These are phyloP conservation scores for Taxidea taxus DNA, from an alignment of 2,113 vertebrate species.

Conservation along the genomic window DNA sequence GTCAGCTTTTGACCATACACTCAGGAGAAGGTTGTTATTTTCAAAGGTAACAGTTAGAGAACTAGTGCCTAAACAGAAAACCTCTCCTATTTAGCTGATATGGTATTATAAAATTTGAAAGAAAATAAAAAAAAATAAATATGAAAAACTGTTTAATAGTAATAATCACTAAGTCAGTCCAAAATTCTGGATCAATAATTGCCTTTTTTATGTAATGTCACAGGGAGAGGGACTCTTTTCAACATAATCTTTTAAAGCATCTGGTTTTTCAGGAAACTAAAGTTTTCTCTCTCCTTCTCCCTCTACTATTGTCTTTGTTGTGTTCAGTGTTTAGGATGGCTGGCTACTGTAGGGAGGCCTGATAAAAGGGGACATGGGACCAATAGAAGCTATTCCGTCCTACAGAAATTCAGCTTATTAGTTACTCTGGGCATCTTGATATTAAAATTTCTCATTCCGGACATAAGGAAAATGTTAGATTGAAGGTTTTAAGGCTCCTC, in stretches of 20 bases:
- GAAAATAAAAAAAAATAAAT: background rate
- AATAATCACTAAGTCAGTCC: background rate
- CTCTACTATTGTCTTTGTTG: background rate
- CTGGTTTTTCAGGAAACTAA: background rate
- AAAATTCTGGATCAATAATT: background rate
- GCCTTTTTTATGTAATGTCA: background rate
- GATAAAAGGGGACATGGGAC: background rate
- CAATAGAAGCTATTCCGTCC: background rate
- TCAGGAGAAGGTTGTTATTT: background rate
- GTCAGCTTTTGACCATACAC: background rate
- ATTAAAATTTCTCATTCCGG: background rate
- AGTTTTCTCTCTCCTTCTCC: background rate
- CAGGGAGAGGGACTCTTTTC: background rate
- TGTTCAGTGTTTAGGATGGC: background rate
- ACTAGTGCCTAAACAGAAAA: background rate
- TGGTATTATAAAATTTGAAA: background rate
- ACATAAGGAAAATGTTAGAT: background rate
- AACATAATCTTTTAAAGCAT: background rate
- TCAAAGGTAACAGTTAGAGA: background rate
- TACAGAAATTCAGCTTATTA: background rate
- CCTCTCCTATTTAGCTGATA: background rate
- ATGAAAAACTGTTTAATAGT: background rate
- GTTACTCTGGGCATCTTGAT: background rate
- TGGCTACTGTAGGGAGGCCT: background rate
- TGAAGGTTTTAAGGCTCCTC: background rate